phyloP scores from a whole-genome alignment of 92 coral and sea anemone genomes.

The Phenganax stokvisi region DNA sequence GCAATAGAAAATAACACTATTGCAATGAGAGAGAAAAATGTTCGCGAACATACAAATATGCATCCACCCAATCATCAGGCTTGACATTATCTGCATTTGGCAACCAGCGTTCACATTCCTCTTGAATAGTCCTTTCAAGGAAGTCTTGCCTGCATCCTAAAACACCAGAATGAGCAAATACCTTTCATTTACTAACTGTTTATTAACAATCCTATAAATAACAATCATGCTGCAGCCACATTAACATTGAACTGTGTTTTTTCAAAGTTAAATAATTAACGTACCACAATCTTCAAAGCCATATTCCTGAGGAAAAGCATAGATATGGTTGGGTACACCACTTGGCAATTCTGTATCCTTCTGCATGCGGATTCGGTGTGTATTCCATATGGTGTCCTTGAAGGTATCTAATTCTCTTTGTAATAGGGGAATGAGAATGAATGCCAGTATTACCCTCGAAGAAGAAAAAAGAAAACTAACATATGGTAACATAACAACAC shows the following conservation, averaged over 20 bases:
- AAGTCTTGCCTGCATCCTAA: neutral
- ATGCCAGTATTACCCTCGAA: conserved; percentile 6
- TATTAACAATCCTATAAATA: too few species aligned
- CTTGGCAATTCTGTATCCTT: neutral
- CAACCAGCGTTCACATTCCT: conserved; percentile 4
- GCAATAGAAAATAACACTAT: neutral
- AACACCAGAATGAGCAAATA: neutral
- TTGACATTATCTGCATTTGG: neutral
- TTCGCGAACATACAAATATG: conserved; percentile 3
- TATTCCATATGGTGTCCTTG: neutral
- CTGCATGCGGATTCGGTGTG: neutral
- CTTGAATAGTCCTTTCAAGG: neutral
- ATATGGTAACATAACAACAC: neutral
- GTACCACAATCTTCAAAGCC: conserved; percentile 15
- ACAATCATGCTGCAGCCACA: too few species aligned
- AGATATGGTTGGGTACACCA: neutral
- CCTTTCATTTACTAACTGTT: too few species aligned
- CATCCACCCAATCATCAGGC: conserved; percentile 3
- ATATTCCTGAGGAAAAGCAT: neutral
- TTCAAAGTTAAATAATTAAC: too few species aligned
- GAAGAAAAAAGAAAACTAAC: neutral
- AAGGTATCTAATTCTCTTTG: neutral
- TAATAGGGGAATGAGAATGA: conserved; percentile 3
- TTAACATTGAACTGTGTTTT: too few species aligned
- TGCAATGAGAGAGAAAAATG: neutral